Percentiles rank a stretch among this genome's conserved stretches.
phyloP scores from a whole-genome alignment of 2,888 invertebrate genomes.

The Molanna angustata region DNA sequence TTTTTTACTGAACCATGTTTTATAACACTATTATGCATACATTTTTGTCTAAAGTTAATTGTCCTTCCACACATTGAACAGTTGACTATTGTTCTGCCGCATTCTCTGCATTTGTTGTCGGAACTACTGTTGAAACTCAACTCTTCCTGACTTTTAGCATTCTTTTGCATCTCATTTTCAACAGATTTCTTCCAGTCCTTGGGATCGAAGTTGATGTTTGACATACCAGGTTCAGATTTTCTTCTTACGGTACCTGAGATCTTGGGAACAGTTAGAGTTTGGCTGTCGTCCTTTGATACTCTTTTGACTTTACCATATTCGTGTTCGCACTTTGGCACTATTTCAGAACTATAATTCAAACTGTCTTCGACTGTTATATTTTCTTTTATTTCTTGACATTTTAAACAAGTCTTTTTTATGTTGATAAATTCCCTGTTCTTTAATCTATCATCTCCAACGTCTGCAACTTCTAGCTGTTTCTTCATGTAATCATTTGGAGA shows the following conservation, averaged over 20 bases:
- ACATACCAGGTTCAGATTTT: constrained; percentile 69
- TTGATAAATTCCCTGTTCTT: constrained; percentile 47
- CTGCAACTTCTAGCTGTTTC: constrained; percentile 17
- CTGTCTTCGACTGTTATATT: constrained; percentile 43
- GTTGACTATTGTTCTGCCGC: constrained; percentile 8
- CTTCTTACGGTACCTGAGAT: constrained; percentile 64
- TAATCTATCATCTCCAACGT: constrained; percentile 36
- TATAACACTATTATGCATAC: neutral
- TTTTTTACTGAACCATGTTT: neutral
- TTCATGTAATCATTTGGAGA: constrained; percentile 13
- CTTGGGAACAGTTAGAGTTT: constrained; percentile 37
- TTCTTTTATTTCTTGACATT: constrained; percentile 53
- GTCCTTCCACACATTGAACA: constrained; percentile 22
- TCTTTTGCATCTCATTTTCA: constrained; percentile 40
- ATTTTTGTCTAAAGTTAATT: neutral
- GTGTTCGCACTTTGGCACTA: constrained; percentile 10
- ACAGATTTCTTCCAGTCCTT: constrained; percentile 49
- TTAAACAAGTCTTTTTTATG: constrained; percentile 50
- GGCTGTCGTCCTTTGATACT: constrained; percentile 50
- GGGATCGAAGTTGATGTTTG: constrained; percentile 44
- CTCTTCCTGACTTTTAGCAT: constrained; percentile 13
- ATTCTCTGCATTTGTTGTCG: constrained; percentile 13
- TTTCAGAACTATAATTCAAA: constrained; percentile 10
- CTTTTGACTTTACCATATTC: constrained; percentile 16
- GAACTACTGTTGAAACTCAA: constrained; percentile 2